A percentile compares a stretch with the other conserved stretches of the same genome.
Conservation (phyloP, 2,797 vertebrate genomes). For the Pteropus rufus region DNA sequence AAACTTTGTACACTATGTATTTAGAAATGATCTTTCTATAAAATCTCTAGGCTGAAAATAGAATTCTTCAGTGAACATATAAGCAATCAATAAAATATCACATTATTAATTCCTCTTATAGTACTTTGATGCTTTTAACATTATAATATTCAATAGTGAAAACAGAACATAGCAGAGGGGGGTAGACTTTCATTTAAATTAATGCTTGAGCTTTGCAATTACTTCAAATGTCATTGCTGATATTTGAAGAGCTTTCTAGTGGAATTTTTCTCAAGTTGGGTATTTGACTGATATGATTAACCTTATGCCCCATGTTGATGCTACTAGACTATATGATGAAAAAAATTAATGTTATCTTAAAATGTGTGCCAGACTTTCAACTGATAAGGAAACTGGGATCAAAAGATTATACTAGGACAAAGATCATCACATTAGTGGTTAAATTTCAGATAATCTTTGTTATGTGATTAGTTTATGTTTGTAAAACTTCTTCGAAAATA, state of each 20-base stretch:
- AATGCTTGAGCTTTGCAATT: slow-evolving; percentile 64
- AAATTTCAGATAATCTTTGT: slow-evolving; percentile 45
- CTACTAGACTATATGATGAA: slow-evolving; percentile 64
- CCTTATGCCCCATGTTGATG: slow-evolving; percentile 67
- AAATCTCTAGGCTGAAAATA: slow-evolving; percentile 19
- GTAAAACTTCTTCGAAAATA: not conserved
- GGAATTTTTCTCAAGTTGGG: slow-evolving; percentile 61
- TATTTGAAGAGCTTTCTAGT: slow-evolving; percentile 70
- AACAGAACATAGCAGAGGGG: not conserved
- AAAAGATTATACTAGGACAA: slow-evolving; percentile 63
- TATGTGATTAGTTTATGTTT: slow-evolving; percentile 39
- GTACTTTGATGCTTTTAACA: slow-evolving; percentile 40
- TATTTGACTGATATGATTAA: slow-evolving; percentile 76
- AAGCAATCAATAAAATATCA: slow-evolving; percentile 49
- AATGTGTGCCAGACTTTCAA: slow-evolving; percentile 73
- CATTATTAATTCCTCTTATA: slow-evolving; percentile 28
- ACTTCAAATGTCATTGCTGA: slow-evolving; percentile 68
- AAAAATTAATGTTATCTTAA: slow-evolving; percentile 77
- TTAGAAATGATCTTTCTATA: slow-evolving; percentile 13
- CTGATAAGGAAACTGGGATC: slow-evolving; percentile 74
- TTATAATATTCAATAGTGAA: slow-evolving; percentile 9
- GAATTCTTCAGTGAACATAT: not conserved
- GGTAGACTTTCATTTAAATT: slow-evolving; percentile 24
- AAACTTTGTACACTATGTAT: not conserved
- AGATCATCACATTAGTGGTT: slow-evolving; percentile 44